Evolutionary conservation across 2,113 vertebrate genomes (phyloP), one percentile per base, ranked within the genome.

Genomic region (Sylvietta virens): DNA sequence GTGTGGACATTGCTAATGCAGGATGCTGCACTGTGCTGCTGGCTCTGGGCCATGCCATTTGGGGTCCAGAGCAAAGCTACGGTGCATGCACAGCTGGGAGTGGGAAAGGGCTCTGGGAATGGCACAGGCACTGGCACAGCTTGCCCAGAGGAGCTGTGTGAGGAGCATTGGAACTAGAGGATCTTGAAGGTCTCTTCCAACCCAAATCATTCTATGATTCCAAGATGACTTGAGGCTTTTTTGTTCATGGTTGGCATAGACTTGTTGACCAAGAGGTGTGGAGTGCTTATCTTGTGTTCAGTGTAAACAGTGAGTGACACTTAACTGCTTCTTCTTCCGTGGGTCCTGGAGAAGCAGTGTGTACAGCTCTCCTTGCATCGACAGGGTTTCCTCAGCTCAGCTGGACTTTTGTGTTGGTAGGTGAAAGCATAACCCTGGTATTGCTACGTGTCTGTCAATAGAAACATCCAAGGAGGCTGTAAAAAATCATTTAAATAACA

Each of bases 321-420:
- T 66, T 84, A 42, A 3, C 27, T 42, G 16, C 40, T 27, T 27
- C 48, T 92, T 71, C 33, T 82, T 79, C 51, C 22, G 57, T 65
- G 45, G 19, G 7, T 39, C 22, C 15, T 64, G 61, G 21, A 70
- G 35, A 73, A 67, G 23, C 8, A 10, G 21, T 20, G 5, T 42
- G 5, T 65, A 28, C 69, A 74, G 39, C 28, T 61, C 20, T 57
- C 28, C 40, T 62, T 48, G 8, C 0, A 2, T 37, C 0, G 0
- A 23, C 31, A 57, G 26, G 1, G 0, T 85, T 77, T 77, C 31
- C 48, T 65, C 47, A 5, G 9, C 45, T 57, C 27, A 73, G n/a
- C 27, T 73, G 40, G 47, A 30, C 23, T 65, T 81, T 5, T 20
- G 13, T 62, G 26, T 40, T 28, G 15, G 11, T 28, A 28, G 54